Percentiles rank a stretch among this genome's conserved stretches.
These are phyloP conservation scores for Elgaria multicarinata DNA, from an alignment of 2,113 vertebrate species.

Conservation along the genomic window DNA sequence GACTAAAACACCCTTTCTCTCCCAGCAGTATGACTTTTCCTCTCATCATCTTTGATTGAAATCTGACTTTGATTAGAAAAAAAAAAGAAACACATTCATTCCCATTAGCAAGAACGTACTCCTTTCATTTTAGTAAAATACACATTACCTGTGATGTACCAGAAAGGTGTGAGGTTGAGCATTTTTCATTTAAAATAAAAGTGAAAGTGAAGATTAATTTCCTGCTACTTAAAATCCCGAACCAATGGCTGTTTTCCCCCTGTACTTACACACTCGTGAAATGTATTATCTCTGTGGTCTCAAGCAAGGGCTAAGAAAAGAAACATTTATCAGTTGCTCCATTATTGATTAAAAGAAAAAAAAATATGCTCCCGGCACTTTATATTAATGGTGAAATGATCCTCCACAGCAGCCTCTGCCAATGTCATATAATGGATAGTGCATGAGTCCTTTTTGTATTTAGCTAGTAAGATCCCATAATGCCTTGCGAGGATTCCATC, in stretches of 20 bases:
- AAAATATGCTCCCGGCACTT: constrained; percentile 17
- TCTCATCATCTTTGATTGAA: constrained; percentile 29
- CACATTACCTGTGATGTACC: not conserved
- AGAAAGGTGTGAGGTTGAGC: constrained; percentile 17
- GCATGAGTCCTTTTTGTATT: not conserved
- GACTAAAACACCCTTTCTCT: not conserved
- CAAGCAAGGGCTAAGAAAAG: constrained; percentile 38
- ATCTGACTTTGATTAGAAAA: not conserved
- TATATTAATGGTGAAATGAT: not conserved
- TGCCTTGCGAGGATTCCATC: constrained; percentile 7
- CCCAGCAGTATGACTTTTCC: not conserved
- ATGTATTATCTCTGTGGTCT: constrained; percentile 27
- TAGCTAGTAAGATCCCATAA: not conserved
- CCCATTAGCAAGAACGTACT: constrained; percentile 11
- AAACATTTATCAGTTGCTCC: constrained; percentile 27
- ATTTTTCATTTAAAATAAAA: constrained; percentile 44
- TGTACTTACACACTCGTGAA: not conserved
- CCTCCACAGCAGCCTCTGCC: constrained; percentile 24
- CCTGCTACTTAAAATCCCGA: not conserved
- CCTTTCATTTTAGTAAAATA: constrained; percentile 36
- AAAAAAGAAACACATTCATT: constrained; percentile 19
- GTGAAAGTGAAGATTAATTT: constrained; percentile 27
- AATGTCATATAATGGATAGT: constrained; percentile 29
- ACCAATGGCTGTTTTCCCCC: not conserved
- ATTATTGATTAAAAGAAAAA: constrained; percentile 37